A percentile compares a stretch with the other conserved stretches of the same genome.
Evolutionary conservation across 2,113 vertebrate species (phyloP).

Genomic region (Aldabrachelys gigantea): DNA sequence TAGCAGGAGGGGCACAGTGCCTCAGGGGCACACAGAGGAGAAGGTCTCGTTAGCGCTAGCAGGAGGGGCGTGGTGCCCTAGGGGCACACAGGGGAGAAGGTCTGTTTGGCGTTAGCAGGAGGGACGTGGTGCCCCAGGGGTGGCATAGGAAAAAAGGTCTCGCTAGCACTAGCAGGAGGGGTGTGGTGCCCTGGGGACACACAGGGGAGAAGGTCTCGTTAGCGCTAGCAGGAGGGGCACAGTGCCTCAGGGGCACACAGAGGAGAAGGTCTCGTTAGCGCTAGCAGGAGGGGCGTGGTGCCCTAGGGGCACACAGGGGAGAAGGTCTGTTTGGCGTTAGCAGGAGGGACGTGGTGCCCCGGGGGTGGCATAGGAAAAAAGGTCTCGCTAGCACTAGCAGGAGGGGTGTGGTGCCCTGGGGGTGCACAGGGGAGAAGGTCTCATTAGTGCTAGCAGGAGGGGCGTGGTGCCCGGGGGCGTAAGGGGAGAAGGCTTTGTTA

Average conservation of each 20-base stretch:
- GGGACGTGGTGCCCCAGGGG: too few species aligned
- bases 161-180: too few species aligned
- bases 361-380: too few species aligned
- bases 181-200: too few species aligned
- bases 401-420: neutral
- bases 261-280: neutral
- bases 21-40: neutral
- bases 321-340: neutral
- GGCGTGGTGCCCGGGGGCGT: neutral
- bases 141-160: too few species aligned
- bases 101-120: too few species aligned
- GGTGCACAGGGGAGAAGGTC: too few species aligned
- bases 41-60: neutral
- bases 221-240: neutral
- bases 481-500: neutral
- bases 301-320: neutral
- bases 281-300: neutral
- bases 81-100: too few species aligned
- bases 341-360: neutral
- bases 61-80: neutral
- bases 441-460: neutral
- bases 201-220: neutral
- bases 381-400: too few species aligned
- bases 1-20: neutral
- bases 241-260: too few species aligned